phyloP scores from a whole-genome alignment of 2,888 invertebrate species.

The Sesia bembeciformis region DNA sequence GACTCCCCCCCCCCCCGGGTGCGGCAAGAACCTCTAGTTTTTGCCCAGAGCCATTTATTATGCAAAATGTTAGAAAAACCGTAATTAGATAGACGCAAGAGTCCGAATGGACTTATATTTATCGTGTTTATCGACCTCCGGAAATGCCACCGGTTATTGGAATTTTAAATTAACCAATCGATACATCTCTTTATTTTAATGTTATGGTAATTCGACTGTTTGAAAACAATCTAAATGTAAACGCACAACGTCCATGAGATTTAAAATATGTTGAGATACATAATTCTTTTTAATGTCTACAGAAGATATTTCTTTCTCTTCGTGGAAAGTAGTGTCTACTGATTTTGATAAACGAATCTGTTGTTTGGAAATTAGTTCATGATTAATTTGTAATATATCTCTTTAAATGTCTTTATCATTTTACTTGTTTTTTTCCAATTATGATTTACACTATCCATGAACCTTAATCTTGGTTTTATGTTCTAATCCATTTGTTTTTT shows the following conservation, averaged over 20 bases:
- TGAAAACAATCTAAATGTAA: background rate
- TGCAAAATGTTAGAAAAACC: constrained; percentile 30
- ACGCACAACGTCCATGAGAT: background rate
- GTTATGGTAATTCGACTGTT: background rate
- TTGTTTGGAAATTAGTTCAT: no score
- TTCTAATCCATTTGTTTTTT: no score
- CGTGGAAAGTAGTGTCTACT: no score
- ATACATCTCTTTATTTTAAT: constrained; percentile 1
- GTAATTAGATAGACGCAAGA: constrained; percentile 25
- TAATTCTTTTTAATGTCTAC: background rate
- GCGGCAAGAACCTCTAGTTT: constrained; percentile 11
- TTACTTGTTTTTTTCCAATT: no score
- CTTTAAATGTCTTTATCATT: no score
- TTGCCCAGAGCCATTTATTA: constrained; percentile 29
- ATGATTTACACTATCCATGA: no score
- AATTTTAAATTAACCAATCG: constrained; percentile 8
- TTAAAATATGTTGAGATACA: background rate
- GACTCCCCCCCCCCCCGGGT: no score
- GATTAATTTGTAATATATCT: no score
- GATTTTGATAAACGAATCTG: no score
- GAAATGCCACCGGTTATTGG: constrained; percentile 35
- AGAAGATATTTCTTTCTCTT: background rate
- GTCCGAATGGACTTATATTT: constrained; percentile 3
- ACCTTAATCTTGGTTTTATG: no score
- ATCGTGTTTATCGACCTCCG: constrained; percentile 9